These are phyloP conservation scores for Drosophila rellima DNA, from an alignment of 2,888 invertebrate species.

Conservation along the genomic window DNA sequence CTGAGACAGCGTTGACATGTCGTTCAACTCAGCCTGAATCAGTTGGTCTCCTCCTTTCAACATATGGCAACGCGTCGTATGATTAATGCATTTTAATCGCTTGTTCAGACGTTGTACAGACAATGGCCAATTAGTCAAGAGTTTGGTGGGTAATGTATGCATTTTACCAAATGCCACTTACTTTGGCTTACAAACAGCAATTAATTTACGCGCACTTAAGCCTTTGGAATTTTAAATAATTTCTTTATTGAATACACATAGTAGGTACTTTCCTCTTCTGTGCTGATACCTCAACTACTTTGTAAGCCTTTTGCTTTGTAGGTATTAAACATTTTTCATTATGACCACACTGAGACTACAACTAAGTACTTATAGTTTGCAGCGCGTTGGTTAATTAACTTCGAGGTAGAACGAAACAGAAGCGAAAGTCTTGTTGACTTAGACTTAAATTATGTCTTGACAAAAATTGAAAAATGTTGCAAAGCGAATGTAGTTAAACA, in stretches of 20 bases:
- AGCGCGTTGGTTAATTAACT: conserved; percentile 31
- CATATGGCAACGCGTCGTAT: conserved; percentile 49
- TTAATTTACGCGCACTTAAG: conserved; percentile 40
- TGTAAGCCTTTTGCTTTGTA: conserved; percentile 33
- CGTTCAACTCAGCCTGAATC: conserved; percentile 53
- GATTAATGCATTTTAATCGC: conserved; percentile 66
- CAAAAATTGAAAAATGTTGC: conserved; percentile 1
- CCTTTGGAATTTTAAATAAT: conserved; percentile 24
- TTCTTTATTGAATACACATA: conserved; percentile 17
- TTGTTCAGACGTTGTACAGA: conserved; percentile 39
- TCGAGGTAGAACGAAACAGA: neutral
- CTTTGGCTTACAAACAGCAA: conserved; percentile 18
- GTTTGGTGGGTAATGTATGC: conserved; percentile 9
- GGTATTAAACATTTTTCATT: conserved; percentile 47
- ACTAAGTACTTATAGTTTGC: conserved; percentile 28
- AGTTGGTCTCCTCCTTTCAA: conserved; percentile 4
- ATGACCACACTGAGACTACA: conserved; percentile 17
- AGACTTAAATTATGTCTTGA: conserved; percentile 1
- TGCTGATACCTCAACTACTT: neutral
- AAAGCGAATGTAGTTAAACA: neutral
- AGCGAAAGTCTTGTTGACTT: neutral
- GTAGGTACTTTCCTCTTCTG: neutral
- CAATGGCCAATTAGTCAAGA: conserved; percentile 50
- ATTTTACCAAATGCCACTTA: conserved; percentile 7
- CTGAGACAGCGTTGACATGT: conserved; percentile 48